These are phyloP conservation scores for Acanthosoma haemorrhoidale DNA, from an alignment of 2,888 invertebrate genomes.

Conservation along the genomic window DNA sequence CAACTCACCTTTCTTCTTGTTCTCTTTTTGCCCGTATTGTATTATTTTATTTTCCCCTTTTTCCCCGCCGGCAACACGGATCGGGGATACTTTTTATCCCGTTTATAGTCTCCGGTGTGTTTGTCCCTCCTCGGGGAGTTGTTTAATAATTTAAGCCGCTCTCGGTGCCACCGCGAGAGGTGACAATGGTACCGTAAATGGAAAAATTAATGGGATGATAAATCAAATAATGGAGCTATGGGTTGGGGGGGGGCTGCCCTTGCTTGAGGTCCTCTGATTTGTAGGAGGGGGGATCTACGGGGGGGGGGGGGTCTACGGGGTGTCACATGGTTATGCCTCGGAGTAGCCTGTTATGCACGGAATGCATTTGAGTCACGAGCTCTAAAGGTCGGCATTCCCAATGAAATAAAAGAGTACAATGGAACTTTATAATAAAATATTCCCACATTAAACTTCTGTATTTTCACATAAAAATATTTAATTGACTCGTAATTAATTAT, in stretches of 20 bases:
- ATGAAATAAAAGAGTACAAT: background rate
- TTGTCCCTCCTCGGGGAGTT: background rate
- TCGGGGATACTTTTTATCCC: background rate
- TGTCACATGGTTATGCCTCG: background rate
- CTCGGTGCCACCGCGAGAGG: no score
- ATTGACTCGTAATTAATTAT: no score
- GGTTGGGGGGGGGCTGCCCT: background rate
- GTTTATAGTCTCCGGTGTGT: background rate
- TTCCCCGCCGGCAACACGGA: background rate
- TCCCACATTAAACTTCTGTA: no score
- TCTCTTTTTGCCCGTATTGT: background rate
- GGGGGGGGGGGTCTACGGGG: background rate
- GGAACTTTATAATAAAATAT: background rate
- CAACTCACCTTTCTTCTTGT: no score
- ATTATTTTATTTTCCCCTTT: conserved; percentile 4
- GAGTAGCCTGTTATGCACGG: background rate
- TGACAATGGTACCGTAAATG: conserved; percentile 21
- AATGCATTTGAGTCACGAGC: background rate
- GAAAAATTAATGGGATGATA: conserved; percentile 18
- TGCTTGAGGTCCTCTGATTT: background rate
- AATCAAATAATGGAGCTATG: background rate
- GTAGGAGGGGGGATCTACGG: background rate
- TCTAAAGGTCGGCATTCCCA: background rate
- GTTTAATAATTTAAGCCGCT: conserved; percentile 9
- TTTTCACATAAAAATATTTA: no score